Evolutionary conservation across 2,888 invertebrate species (phyloP).

Genomic region (Calliscelio sp.): DNA sequence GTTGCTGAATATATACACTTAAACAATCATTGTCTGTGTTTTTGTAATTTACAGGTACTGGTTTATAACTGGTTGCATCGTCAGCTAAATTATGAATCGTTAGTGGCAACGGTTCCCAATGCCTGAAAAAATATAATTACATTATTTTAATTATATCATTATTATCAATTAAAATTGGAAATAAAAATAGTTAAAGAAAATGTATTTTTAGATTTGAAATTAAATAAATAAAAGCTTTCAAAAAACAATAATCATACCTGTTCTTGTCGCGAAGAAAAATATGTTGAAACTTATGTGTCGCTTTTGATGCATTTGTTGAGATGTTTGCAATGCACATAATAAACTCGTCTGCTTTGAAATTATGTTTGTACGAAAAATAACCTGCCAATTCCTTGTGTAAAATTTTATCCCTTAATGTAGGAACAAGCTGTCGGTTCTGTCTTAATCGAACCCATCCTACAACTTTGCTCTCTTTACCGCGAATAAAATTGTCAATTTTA

Average conservation of each 20-base stretch:
- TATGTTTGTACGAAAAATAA: slow-evolving; percentile 86
- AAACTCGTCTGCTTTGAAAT: slow-evolving; percentile 87
- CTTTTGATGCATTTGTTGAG: slow-evolving; percentile 86
- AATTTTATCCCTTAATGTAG: slow-evolving; percentile 89
- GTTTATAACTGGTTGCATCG: slow-evolving; percentile 84
- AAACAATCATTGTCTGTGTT: slow-evolving; percentile 80
- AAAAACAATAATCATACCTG: too few species aligned
- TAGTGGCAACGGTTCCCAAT: slow-evolving; percentile 80
- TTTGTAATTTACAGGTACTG: slow-evolving; percentile 78
- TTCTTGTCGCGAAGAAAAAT: slow-evolving; percentile 88
- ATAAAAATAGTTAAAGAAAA: too few species aligned
- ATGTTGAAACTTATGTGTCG: slow-evolving; percentile 89
- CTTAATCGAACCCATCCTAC: slow-evolving; percentile 91
- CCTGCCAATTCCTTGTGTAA: slow-evolving; percentile 89
- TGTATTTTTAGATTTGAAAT: too few species aligned
- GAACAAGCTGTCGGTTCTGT: slow-evolving; percentile 87
- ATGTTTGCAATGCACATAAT: slow-evolving; percentile 88
- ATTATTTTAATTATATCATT: too few species aligned
- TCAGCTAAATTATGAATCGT: slow-evolving; percentile 85
- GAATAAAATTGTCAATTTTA: slow-evolving; percentile 87
- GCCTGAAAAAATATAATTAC: too few species aligned
- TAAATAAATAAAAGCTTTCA: too few species aligned
- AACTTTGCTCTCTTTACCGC: slow-evolving; percentile 87
- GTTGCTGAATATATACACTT: slow-evolving; percentile 76
- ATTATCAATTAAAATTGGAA: too few species aligned